phyloP scores from a whole-genome alignment of 2,797 vertebrate genomes.

The Simalia tracyae region DNA sequence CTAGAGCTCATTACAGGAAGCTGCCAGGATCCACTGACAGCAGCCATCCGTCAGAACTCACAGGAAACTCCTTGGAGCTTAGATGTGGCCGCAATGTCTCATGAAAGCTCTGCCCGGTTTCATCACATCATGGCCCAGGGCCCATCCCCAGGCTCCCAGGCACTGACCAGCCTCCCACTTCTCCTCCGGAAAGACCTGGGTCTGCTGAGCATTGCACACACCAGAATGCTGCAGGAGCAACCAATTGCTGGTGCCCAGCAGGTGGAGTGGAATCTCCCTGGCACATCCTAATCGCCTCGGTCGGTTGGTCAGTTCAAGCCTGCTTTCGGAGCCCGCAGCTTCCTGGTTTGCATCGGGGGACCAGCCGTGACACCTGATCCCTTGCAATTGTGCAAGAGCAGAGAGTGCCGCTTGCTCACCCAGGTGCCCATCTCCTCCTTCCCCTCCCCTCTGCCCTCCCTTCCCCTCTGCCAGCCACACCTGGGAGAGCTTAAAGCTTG shows the following conservation, averaged over 20 bases:
- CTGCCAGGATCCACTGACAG: no score
- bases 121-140: no score
- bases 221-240: no score
- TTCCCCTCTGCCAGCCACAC: conserved; percentile 11
- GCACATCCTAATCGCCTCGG: not conserved
- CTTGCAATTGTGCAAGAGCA: conserved; percentile 9
- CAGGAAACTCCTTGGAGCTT: not conserved
- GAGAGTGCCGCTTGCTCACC: not conserved
- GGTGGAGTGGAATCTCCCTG: not conserved
- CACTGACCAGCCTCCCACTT: no score
- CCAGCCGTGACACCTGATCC: not conserved
- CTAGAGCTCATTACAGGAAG: not conserved
- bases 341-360: not conserved
- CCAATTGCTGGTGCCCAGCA: not conserved
- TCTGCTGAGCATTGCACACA: fast-evolving
- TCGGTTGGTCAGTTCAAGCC: not conserved
- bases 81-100: not conserved
- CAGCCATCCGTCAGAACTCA: not conserved
- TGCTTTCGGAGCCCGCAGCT: not conserved
- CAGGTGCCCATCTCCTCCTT: not conserved
- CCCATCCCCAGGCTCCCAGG: no score
- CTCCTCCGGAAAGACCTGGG: not conserved
- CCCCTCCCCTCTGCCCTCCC: not conserved
- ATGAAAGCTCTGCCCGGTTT: no score
- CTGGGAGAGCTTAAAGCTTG: conserved; percentile 24